A percentile compares a stretch with the other conserved stretches of the same genome.
Evolutionary conservation across 2,888 invertebrate genomes (phyloP).

Genomic region (Leptinotarsa juncta): DNA sequence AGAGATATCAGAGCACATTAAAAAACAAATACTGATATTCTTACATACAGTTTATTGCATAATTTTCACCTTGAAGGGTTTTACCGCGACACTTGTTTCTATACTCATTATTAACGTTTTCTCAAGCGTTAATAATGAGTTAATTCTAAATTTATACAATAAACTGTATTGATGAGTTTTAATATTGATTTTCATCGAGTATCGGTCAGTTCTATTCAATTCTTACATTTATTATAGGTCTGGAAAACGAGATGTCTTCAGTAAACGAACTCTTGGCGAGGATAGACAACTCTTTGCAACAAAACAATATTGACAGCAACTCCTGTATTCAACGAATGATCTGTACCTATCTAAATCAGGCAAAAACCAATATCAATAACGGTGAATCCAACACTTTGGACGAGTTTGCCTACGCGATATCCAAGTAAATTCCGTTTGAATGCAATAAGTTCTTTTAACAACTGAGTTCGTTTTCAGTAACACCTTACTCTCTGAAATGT

Average conservation of each 20-base stretch:
- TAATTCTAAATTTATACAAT: too few species aligned
- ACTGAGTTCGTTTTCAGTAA: slow-evolving; percentile 67
- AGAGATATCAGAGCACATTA: too few species aligned
- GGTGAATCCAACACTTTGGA: slow-evolving; percentile 76
- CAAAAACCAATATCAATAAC: slow-evolving; percentile 73
- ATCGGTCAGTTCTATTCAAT: background rate
- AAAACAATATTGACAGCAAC: slow-evolving; percentile 79
- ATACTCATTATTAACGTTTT: too few species aligned
- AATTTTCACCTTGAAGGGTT: too few species aligned
- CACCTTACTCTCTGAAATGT: slow-evolving; percentile 74
- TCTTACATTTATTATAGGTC: slow-evolving; percentile 52
- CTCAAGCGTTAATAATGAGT: too few species aligned
- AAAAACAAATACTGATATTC: too few species aligned
- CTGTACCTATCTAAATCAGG: slow-evolving; percentile 79
- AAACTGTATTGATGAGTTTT: too few species aligned
- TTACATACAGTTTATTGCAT: background rate
- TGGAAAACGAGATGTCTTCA: slow-evolving; percentile 66
- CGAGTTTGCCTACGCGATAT: slow-evolving; percentile 71
- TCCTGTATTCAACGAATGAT: slow-evolving; percentile 78
- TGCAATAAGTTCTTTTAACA: slow-evolving; percentile 1
- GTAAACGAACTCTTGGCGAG: slow-evolving; percentile 74
- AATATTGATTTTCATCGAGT: too few species aligned
- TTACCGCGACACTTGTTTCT: too few species aligned
- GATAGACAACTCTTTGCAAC: slow-evolving; percentile 74
- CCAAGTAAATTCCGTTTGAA: slow-evolving; percentile 68